Evolutionary conservation across 2,113 vertebrate species (phyloP), one percentile per base, ranked within the genome.

Genomic region (Heteronetta atricapilla): DNA sequence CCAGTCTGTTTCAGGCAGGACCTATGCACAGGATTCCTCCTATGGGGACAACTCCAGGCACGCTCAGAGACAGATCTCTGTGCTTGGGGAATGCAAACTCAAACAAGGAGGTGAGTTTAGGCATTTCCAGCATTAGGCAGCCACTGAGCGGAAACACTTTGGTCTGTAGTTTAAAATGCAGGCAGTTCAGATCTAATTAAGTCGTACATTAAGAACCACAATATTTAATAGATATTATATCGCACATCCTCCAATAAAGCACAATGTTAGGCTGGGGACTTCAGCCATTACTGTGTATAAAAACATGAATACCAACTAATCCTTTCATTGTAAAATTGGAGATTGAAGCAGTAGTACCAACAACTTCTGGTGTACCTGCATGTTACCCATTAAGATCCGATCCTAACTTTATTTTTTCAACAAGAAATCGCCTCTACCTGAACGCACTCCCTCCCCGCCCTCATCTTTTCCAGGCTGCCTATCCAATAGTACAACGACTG

Each of bases 11-110:
- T 22, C 8, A 38, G 75, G 70, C 86, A 82, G 68, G 17, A 69
- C 34, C 68, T 83, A 25, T 28, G 73, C 84, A 5, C 87, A 38
- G 77, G 74, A 70, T 91, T 87, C 48, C 91, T 91, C 60, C 74
- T 13, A 20, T 13, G 58, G 78, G 50, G 85, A 85, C 95, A 94
- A 11, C 25, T 95, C 94, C 94, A 91, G 95, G 85, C 95, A 87
- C 13, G 95, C 88, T 53, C 66, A 2, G 63, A 89, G 85, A 34
- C 76, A 36, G 64, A 72, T 66, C 29, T 52, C 42, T 18, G 0
- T 19, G 48, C 36, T 28, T 21, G 15, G 69, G 79, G 92, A 92
- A 91, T 74, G 81, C 50, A 42, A 52, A 93, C 73, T 60, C 81
- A 12, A 44, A 70, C 78, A 36, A 46, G 59, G 52, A 52, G 46